Evolutionary conservation across 2,888 invertebrate genomes (phyloP).

Genomic region (Drosophila monieri): DNA sequence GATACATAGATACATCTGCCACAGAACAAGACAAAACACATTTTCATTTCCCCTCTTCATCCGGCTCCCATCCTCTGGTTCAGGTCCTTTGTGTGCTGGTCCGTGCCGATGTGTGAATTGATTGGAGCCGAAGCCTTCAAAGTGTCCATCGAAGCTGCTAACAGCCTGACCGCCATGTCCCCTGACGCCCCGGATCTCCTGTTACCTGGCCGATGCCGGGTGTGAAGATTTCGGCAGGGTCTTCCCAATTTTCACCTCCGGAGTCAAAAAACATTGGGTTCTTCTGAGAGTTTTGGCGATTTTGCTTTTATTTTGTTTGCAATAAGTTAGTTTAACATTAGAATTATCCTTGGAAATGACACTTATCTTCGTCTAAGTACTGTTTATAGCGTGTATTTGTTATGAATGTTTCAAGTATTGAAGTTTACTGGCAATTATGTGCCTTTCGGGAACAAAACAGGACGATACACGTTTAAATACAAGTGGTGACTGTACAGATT

Average conservation of each 20-base stretch:
- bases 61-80: neutral
- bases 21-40: neutral
- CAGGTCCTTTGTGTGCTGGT: slow-evolving; percentile 27
- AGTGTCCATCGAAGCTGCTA: slow-evolving; percentile 41
- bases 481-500: slow-evolving; percentile 64
- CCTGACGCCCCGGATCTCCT: slow-evolving; percentile 11
- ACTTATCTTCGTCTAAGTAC: slow-evolving; percentile 24
- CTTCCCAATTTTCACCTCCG: slow-evolving; percentile 33
- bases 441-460: slow-evolving; percentile 54
- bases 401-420: slow-evolving; percentile 6
- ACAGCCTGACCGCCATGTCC: slow-evolving; percentile 31
- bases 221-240: slow-evolving; percentile 38
- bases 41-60: slow-evolving; percentile 2
- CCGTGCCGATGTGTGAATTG: slow-evolving; percentile 27
- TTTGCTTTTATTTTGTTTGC: slow-evolving; percentile 39
- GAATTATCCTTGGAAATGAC: slow-evolving; percentile 46
- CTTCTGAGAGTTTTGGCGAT: slow-evolving; percentile 36
- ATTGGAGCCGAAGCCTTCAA: slow-evolving; percentile 41
- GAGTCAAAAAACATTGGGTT: slow-evolving; percentile 11
- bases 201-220: slow-evolving; percentile 24
- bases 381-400: slow-evolving; percentile 19
- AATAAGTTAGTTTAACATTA: slow-evolving; percentile 75
- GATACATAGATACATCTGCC: slow-evolving; percentile 26
- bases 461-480: slow-evolving; percentile 39
- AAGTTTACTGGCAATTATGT: slow-evolving; percentile 36